Percentiles rank a stretch among this genome's conserved stretches.
phyloP scores from a whole-genome alignment of 2,113 vertebrate species.

The Misgurnus mizolepis region DNA sequence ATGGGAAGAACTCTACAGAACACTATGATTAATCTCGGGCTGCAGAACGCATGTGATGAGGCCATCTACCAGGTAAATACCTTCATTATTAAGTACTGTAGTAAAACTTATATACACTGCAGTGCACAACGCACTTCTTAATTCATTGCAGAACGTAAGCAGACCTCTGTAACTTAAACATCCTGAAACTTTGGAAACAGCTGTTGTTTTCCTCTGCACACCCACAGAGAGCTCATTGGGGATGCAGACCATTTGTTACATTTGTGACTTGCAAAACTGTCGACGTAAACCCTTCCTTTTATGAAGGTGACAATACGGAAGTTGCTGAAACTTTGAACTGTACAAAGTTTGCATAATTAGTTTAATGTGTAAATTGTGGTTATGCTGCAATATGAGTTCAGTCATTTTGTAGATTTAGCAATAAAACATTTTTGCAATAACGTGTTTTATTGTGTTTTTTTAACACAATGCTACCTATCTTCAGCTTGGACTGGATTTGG shows the following conservation, averaged over 20 bases:
- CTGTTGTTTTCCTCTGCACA: conserved; percentile 24
- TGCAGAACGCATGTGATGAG: conserved; percentile 85
- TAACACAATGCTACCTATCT: neutral
- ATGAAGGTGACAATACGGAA: neutral
- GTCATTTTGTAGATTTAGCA: neutral
- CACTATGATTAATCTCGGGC: conserved; percentile 88
- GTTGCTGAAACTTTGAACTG: conserved; percentile 3
- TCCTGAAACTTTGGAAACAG: conserved; percentile 19
- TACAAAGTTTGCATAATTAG: neutral
- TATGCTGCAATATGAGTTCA: neutral
- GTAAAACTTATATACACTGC: neutral
- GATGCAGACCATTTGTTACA: conserved; percentile 1
- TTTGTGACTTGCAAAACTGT: neutral
- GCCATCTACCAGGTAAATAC: conserved; percentile 84
- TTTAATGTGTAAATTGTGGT: neutral
- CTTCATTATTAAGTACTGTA: neutral
- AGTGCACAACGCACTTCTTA: neutral
- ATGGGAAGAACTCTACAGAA: conserved; percentile 91
- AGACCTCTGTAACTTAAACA: conserved; percentile 2
- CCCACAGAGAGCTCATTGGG: conserved; percentile 10
- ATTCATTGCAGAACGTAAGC: neutral
- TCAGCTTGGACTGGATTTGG: conserved; percentile 85
- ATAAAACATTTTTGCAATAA: neutral
- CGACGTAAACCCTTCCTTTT: conserved; percentile 7
- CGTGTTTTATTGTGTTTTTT: neutral